phyloP scores from a whole-genome alignment of 2,888 invertebrate species.

The Slavum lentiscoides region DNA sequence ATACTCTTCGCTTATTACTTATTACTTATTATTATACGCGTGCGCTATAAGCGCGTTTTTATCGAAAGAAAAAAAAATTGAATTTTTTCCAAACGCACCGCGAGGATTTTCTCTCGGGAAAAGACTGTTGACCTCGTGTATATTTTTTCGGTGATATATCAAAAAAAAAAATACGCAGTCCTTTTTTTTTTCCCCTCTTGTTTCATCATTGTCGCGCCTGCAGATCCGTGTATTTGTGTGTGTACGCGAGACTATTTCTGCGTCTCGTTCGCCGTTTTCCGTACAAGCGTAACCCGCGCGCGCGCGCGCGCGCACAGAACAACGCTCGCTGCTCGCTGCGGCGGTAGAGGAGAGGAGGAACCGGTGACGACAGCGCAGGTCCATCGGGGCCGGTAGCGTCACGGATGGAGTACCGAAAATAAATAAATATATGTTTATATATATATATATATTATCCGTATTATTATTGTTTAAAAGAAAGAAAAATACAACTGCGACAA shows the following conservation, averaged over 20 bases:
- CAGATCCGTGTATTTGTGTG: too few relatives aligned
- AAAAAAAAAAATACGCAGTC: constrained; percentile 26
- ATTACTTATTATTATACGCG: background rate
- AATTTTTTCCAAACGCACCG: too few relatives aligned
- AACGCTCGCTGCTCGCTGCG: background rate
- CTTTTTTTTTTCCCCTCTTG: too few relatives aligned
- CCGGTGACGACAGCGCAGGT: constrained; percentile 18
- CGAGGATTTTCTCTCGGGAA: constrained; percentile 13
- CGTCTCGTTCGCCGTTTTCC: constrained; percentile 7
- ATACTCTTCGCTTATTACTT: background rate
- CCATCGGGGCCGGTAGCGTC: constrained; percentile 45
- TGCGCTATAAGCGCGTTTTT: background rate
- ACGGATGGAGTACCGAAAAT: constrained; percentile 51
- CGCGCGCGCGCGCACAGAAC: too few relatives aligned
- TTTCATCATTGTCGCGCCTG: constrained; percentile 46
- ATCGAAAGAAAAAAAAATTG: background rate
- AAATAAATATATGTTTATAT: constrained; percentile 48
- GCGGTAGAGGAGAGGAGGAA: background rate
- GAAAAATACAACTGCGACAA: constrained; percentile 44
- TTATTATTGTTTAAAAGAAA: constrained; percentile 3
- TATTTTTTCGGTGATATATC: constrained; percentile 4
- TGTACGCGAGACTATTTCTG: constrained; percentile 4
- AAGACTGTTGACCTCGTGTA: constrained; percentile 47
- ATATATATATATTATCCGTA: constrained; percentile 20
- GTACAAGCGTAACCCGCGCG: constrained; percentile 12